Conservation (phyloP, 2,888 invertebrate species). For the Oligia fasciuncula region DNA sequence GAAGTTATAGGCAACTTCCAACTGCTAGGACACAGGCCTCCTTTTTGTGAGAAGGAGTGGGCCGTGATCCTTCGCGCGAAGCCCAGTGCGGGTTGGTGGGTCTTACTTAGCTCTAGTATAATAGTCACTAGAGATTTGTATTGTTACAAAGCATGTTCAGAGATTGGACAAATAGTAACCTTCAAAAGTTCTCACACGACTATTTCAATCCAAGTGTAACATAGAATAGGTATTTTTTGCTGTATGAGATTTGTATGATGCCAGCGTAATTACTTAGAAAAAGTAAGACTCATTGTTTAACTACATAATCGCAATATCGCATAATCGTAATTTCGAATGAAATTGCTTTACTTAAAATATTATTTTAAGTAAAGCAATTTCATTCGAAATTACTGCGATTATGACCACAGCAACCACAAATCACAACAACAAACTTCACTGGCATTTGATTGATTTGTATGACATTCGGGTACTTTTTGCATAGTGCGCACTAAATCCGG, state of each 20-base stretch:
- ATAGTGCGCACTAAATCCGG: neutral
- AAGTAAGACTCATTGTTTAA: neutral
- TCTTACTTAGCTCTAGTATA: neutral
- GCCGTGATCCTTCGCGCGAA: neutral
- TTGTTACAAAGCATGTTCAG: neutral
- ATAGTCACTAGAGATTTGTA: neutral
- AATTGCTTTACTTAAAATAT: too few relatives aligned
- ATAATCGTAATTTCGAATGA: too few relatives aligned
- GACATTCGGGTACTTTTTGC: neutral
- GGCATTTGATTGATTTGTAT: neutral
- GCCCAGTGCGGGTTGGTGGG: neutral
- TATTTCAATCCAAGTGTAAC: neutral
- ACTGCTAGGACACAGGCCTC: neutral
- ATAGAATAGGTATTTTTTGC: neutral
- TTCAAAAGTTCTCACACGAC: neutral
- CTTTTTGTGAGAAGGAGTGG: neutral
- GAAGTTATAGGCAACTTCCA: neutral
- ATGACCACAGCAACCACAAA: neutral
- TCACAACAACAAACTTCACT: neutral
- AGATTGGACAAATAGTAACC: neutral
- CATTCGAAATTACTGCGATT: too few relatives aligned
- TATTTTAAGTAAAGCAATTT: too few relatives aligned
- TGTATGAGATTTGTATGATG: neutral
- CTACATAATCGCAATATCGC: too few relatives aligned
- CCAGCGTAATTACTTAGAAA: neutral